Percentiles rank a stretch among this genome's conserved stretches.
phyloP scores from a whole-genome alignment of 2,888 invertebrate genomes.

The Peribatodes rhomboidaria region DNA sequence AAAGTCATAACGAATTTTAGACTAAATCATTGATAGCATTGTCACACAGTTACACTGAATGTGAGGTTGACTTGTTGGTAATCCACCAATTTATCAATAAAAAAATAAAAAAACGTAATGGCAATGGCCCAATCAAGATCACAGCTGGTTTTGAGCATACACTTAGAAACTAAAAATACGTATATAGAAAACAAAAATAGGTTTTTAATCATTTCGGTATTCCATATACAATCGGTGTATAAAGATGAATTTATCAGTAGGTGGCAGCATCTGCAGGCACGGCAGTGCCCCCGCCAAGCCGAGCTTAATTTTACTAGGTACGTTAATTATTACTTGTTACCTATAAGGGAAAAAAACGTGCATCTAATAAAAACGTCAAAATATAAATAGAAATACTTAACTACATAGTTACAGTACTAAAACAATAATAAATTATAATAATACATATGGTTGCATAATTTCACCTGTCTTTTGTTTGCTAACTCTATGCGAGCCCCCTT shows the following conservation, averaged over 20 bases:
- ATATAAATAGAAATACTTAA: background rate
- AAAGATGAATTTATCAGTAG: background rate
- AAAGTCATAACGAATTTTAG: background rate
- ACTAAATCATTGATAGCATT: background rate
- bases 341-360: background rate
- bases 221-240: background rate
- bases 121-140: background rate
- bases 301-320: no score
- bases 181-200: no score
- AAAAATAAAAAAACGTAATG: background rate
- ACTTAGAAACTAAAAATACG: constrained; percentile 5
- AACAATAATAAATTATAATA: background rate
- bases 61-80: no score
- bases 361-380: background rate
- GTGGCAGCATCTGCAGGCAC: background rate
- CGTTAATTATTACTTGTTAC: no score
- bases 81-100: no score
- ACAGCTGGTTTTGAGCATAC: background rate
- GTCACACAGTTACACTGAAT: background rate
- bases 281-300: no score
- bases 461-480: constrained; percentile 9
- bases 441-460: constrained; percentile 2
- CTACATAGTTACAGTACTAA: background rate
- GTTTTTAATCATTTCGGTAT: background rate
- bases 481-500: background rate